A percentile compares a stretch with the other conserved stretches of the same genome.
These are phyloP conservation scores for Paracanthobrama guichenoti DNA, from an alignment of 2,113 vertebrate genomes.

Conservation along the genomic window DNA sequence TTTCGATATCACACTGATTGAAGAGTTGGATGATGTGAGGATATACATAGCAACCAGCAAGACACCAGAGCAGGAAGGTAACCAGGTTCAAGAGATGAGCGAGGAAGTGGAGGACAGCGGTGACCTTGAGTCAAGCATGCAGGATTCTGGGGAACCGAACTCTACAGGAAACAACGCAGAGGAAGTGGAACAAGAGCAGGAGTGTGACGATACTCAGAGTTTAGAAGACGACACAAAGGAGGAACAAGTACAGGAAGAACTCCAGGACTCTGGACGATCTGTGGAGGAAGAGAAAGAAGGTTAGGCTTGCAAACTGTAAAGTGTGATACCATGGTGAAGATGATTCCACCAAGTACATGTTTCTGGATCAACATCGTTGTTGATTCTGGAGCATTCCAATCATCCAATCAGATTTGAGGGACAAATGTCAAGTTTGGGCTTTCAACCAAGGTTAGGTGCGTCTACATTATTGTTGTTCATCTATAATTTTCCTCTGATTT, in stretches of 20 bases:
- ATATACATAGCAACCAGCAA: conserved; percentile 79
- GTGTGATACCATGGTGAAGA: too few species aligned
- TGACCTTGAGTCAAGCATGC: background rate
- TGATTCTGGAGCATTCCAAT: too few species aligned
- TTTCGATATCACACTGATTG: conserved; percentile 80
- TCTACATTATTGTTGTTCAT: too few species aligned
- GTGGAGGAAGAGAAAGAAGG: background rate
- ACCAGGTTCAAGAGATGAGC: background rate
- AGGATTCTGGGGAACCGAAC: background rate
- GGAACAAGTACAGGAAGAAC: conserved; percentile 24
- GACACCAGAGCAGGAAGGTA: conserved; percentile 41
- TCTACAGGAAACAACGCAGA: background rate
- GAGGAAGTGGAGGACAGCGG: background rate
- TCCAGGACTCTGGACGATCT: background rate
- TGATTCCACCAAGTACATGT: too few species aligned
- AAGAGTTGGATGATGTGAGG: conserved; percentile 83
- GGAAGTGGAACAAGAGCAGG: too few species aligned
- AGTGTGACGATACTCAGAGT: background rate
- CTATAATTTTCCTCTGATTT: too few species aligned
- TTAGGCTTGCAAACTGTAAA: background rate
- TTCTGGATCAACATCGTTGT: too few species aligned
- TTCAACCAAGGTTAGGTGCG: too few species aligned
- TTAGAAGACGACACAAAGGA: background rate
- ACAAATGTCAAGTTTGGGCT: too few species aligned
- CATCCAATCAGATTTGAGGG: too few species aligned